These are phyloP conservation scores for Eumacrocentrus americanus DNA, from an alignment of 2,888 invertebrate species.

Conservation along the genomic window DNA sequence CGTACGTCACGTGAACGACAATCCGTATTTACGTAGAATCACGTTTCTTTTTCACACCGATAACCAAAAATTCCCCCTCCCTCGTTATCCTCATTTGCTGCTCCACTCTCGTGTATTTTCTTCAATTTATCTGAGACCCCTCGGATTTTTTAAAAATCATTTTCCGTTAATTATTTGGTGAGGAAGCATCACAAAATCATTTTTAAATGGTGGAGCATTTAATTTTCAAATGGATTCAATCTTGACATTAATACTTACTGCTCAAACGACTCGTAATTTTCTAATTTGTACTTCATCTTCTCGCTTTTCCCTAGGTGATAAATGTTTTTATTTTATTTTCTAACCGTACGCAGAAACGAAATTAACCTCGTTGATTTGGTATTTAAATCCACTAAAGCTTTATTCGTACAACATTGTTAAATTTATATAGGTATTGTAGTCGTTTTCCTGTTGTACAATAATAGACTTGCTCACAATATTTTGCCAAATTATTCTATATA, in stretches of 20 bases:
- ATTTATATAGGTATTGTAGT: not conserved
- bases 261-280: not conserved
- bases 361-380: too few species aligned
- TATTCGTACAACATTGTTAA: too few species aligned
- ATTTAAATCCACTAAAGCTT: too few species aligned
- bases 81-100: slow-evolving; percentile 32
- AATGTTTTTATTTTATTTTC: not conserved
- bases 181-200: not conserved
- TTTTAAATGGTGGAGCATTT: not conserved
- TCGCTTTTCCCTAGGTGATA: too few species aligned
- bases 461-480: slow-evolving; percentile 3
- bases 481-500: too few species aligned
- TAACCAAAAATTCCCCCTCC: slow-evolving; percentile 36
- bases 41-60: slow-evolving; percentile 7
- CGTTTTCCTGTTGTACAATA: slow-evolving; percentile 10
- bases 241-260: not conserved
- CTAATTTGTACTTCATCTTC: not conserved
- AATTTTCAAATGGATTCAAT: not conserved
- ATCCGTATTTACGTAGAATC: slow-evolving; percentile 26
- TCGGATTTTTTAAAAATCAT: slow-evolving; percentile 21
- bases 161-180: not conserved
- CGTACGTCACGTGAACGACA: slow-evolving; percentile 26
- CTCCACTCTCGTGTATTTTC: slow-evolving; percentile 27
- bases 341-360: too few species aligned
- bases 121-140: slow-evolving; percentile 6